Base-by-base conservation (phyloP, 2,888 invertebrate species). In the Coelogynopora nodosa region DNA sequence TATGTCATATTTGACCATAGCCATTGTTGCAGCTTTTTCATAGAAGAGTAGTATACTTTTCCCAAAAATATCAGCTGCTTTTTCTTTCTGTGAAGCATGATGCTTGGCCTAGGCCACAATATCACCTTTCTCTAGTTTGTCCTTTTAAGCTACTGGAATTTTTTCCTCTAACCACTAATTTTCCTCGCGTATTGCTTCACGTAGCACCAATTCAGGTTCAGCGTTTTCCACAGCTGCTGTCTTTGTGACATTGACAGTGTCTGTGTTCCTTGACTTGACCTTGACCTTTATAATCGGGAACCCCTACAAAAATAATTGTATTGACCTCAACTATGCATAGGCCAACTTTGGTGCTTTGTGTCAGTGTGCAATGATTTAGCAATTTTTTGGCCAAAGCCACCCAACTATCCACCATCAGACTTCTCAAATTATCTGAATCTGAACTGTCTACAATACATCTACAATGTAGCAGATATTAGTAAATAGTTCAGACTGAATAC, bases 1-100 rank as follows among this genome's bases (percentile, higher is more conserved):
- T 26, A 74, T 74, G 74, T 74, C 74, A 26, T 74, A 26, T 80
- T 88, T 88, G 13, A 88, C 30, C 87, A 84, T 88, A 29, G 87
- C 84, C 18, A 80, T 67, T 18, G 87, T 80, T 67, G 86, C 23
- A 29, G 87, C 67, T 86, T 85, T 86, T 81, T 87, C 87, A 31
- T 87, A 30, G 67, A 87, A 87, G 26, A 87, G 74, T 18, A 88
- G 84, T n/a, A 82, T n/a, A 74, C 74, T 74, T 74, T 74, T 23
- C 74, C 74, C 5, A 23, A 26, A 26, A 49, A 49, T 13, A 13
- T 13, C 23, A 5, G 23, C 23, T 74, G 23, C 74, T 74, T 10
- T 18, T 0, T 30, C 31, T 30, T 84, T 31, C 10, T 0, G 27
- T 18, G 82, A 18, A 1, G 86, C 84, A 67, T 88, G 86, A 49